These are phyloP conservation scores for Vicugna pacos DNA, from an alignment of 2,113 vertebrate genomes.

Conservation along the genomic window DNA sequence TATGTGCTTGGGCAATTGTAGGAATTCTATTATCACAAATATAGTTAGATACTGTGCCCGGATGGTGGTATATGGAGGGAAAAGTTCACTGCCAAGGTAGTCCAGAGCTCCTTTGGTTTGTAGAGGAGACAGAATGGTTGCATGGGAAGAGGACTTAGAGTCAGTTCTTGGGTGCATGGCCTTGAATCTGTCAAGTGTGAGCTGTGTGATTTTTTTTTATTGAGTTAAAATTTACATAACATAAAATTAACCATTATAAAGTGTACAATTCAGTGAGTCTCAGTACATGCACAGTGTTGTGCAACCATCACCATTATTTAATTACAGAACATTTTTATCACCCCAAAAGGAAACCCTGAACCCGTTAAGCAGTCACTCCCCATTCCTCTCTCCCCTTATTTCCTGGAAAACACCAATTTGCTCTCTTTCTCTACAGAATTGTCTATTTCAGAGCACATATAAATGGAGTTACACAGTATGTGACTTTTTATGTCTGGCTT, in stretches of 20 bases:
- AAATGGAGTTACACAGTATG: neutral
- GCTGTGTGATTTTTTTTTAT: neutral
- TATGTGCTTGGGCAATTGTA: constrained; percentile 21
- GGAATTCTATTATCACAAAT: neutral
- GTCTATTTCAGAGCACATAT: neutral
- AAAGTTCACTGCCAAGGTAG: constrained; percentile 13
- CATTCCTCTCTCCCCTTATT: neutral
- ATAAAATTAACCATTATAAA: constrained; percentile 29
- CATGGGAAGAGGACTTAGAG: neutral
- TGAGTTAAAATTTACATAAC: constrained; percentile 9
- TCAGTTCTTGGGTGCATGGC: neutral
- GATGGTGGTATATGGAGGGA: neutral
- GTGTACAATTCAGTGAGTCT: neutral
- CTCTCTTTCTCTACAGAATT: constrained; percentile 28
- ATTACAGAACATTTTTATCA: constrained; percentile 52
- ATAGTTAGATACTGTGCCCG: neutral
- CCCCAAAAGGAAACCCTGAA: neutral
- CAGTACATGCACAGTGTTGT: constrained; percentile 8
- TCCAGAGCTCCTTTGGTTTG: constrained; percentile 29
- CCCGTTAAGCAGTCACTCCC: neutral
- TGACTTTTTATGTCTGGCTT: constrained; percentile 25
- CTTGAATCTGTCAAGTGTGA: neutral
- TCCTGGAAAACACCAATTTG: neutral
- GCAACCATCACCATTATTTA: neutral
- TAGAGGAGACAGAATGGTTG: neutral